phyloP scores from a whole-genome alignment of 2,888 invertebrate species.

The Leucozona laternaria region DNA sequence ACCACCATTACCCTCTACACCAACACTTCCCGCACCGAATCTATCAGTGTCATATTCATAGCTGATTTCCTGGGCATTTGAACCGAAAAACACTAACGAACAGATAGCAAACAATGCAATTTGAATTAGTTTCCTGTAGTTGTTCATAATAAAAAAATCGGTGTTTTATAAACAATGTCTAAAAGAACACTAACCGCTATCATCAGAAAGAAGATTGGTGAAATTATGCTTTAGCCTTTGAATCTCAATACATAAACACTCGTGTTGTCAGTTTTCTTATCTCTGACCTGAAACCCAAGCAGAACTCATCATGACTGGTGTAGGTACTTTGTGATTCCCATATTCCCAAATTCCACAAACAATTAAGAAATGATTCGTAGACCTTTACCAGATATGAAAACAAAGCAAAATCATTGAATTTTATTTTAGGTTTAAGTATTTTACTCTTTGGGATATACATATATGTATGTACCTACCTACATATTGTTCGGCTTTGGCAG shows the following conservation, averaged over 20 bases:
- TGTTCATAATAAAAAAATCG: constrained; percentile 28
- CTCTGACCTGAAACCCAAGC: constrained; percentile 16
- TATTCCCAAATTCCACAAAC: background rate
- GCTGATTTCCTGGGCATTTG: background rate
- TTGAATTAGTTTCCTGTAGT: background rate
- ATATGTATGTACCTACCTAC: too few relatives aligned
- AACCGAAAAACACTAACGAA: background rate
- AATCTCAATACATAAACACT: background rate
- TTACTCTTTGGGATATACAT: background rate
- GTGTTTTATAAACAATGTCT: constrained; percentile 22
- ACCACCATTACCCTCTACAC: background rate
- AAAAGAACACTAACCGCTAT: constrained; percentile 25
- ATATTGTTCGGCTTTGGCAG: background rate
- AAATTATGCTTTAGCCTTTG: background rate
- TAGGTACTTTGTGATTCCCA: constrained; percentile 5
- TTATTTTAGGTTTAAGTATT: background rate
- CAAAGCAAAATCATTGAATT: background rate
- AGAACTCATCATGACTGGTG: background rate
- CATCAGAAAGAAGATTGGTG: background rate
- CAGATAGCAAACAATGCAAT: constrained; percentile 7
- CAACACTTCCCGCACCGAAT: background rate
- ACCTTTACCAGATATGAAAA: background rate
- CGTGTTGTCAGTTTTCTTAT: constrained; percentile 28
- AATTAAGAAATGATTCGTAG: background rate
- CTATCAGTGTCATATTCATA: constrained; percentile 10